phyloP scores from a whole-genome alignment of 2,113 vertebrate species.

The Prolemur simus region DNA sequence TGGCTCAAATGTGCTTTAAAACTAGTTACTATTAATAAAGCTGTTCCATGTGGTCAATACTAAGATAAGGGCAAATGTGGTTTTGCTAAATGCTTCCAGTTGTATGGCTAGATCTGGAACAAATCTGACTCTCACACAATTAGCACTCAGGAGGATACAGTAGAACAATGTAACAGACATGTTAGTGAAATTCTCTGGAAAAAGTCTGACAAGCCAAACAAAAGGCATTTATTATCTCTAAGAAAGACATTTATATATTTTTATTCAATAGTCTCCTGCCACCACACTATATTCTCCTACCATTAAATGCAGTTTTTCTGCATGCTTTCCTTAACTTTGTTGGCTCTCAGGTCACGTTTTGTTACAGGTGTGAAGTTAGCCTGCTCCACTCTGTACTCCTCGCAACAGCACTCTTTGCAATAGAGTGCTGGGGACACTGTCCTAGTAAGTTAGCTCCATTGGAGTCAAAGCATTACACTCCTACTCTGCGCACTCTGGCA shows the following conservation, averaged over 20 bases:
- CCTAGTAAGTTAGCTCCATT: neutral
- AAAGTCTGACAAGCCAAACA: neutral
- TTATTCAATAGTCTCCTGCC: neutral
- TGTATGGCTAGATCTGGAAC: neutral
- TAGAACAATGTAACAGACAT: neutral
- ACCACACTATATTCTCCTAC: neutral
- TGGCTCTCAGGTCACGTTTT: neutral
- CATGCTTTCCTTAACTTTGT: neutral
- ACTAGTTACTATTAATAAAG: neutral
- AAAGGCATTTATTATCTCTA: neutral
- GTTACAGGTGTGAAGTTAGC: neutral
- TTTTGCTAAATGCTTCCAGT: neutral
- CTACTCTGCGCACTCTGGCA: neutral
- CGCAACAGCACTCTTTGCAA: neutral
- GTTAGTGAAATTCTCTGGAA: neutral
- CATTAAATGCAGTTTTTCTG: neutral
- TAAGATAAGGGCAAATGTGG: neutral
- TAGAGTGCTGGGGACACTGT: neutral
- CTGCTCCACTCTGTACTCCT: neutral
- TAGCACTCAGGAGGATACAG: neutral
- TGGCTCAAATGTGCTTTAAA: neutral
- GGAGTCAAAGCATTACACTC: neutral
- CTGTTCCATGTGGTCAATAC: neutral
- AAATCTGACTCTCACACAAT: neutral
- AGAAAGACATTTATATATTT: neutral